Percentiles rank a stretch among this genome's conserved stretches.
Conservation (phyloP, 1,140 invertebrate species). For the Drosophila seguyi region DNA sequence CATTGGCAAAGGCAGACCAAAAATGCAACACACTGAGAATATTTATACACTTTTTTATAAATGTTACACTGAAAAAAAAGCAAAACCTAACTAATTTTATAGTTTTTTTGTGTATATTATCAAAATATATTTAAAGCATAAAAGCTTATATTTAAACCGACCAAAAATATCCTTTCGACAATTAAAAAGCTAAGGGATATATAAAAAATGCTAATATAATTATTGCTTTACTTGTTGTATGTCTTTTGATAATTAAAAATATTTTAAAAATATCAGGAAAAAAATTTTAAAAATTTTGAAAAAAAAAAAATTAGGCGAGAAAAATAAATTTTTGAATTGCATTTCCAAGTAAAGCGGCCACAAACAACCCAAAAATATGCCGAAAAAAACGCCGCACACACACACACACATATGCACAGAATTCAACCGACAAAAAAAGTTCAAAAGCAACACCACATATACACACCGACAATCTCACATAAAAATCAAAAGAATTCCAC, state of each 20-base stretch:
- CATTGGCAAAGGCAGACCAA: neutral
- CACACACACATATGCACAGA: constrained; percentile 16
- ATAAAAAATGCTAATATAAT: neutral
- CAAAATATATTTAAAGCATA: neutral
- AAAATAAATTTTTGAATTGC: constrained; percentile 68
- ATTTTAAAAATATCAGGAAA: neutral
- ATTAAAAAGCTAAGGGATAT: no score
- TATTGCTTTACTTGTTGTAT: neutral
- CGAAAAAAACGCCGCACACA: constrained; percentile 40
- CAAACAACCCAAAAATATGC: constrained; percentile 49
- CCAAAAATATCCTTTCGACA: neutral
- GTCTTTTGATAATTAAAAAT: neutral
- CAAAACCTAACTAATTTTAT: neutral
- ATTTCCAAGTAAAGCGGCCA: constrained; percentile 74
- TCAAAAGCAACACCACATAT: constrained; percentile 44
- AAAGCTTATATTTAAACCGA: neutral
- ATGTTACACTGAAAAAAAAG: neutral
- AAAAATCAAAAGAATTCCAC: constrained; percentile 82
- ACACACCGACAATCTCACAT: constrained; percentile 21
- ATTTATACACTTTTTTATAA: neutral
- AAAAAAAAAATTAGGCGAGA: constrained; percentile 14
- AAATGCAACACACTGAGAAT: neutral
- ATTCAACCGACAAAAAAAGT: constrained; percentile 58
- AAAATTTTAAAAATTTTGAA: constrained; percentile 12
- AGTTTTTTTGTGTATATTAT: neutral